phyloP scores from a whole-genome alignment of 2,797 vertebrate species.

The Silurus lanzhouensis region DNA sequence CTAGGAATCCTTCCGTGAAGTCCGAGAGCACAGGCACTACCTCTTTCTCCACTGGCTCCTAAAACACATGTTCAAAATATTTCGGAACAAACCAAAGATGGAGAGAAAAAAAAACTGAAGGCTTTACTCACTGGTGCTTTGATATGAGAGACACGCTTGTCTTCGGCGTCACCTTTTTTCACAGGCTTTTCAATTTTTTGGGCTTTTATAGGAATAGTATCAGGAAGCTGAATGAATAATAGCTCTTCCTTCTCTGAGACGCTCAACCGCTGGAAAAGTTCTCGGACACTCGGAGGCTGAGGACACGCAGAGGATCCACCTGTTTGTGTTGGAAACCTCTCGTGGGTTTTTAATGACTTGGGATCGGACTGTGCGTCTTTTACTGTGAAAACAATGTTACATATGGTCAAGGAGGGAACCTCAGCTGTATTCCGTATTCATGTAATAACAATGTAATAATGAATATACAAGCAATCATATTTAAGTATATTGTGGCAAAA shows the following conservation, averaged over 20 bases:
- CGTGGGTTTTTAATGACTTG: conserved; percentile 53
- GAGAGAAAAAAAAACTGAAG: background rate
- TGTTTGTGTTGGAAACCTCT: conserved; percentile 1
- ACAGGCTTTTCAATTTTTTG: conserved; percentile 55
- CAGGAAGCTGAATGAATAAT: conserved; percentile 79
- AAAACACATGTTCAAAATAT: background rate
- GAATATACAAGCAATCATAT: background rate
- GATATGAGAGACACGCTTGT: conserved; percentile 58
- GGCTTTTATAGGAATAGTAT: conserved; percentile 65
- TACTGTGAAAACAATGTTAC: background rate
- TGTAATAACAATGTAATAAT: background rate
- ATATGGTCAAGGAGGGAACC: background rate
- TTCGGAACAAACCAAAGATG: background rate
- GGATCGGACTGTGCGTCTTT: background rate
- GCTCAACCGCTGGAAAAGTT: conserved; percentile 70
- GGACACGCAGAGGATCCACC: conserved; percentile 30
- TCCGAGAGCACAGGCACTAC: conserved; percentile 66
- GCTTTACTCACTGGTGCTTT: conserved; percentile 63
- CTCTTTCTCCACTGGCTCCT: conserved; percentile 61
- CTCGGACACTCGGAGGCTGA: conserved; percentile 61
- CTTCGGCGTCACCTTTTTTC: conserved; percentile 61
- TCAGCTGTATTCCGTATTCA: background rate
- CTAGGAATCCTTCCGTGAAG: conserved; percentile 74
- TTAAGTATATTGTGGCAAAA: background rate
- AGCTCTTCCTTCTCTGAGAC: conserved; percentile 72